Base-by-base conservation (phyloP, 37 sponge, comb jelly and placozoan species). In the Dysidea cf. avara region DNA sequence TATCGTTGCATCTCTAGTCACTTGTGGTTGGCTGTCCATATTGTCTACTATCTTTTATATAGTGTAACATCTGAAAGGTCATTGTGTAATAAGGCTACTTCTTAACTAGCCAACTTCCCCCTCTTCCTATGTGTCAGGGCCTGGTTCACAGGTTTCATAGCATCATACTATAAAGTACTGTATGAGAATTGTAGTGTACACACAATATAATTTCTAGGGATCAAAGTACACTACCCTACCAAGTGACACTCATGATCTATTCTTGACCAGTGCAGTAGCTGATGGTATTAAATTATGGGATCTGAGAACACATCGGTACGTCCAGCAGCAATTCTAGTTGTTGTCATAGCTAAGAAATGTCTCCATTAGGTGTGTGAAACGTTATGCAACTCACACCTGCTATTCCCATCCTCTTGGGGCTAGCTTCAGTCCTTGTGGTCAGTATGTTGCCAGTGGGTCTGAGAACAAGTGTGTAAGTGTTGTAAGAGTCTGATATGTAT, bases 201-300 rank as follows among this genome's bases (percentile, higher is more conserved):
- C n/a, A n/a, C n/a, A n/a, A 43, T 43, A 9, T 43, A 12, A 9
- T 43, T 5, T 43, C 9, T 43, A 96, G 93, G 96, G 96, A 0
- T 96, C 97, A 35, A 82, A 72, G 61, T 90, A 67, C 39, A 51
- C 80, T 16, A 65, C 79, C 21, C 88, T 83, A n/a, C 81, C 90
- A 18, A 32, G 76, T 0, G 77, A 48, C 12, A 79, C 87, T 0
- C 88, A 93, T 37, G 87, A 96, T 68, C 73, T 96, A 2, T 92
- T 93, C 38, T 76, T 85, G 1, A 96, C 94, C 7, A 56, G 78
- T 49, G 94, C 97, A 34, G 77, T 89, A 0, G 61, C 84, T 6
- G 90, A 86, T 68, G 94, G 94, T 3, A 78, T 96, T 47, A 89
- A 93, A 64, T 61, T 93, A 7, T 96, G 97, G 97, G 97, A 96